phyloP scores from a whole-genome alignment of 2,113 vertebrate genomes.

The Verasper variegatus region DNA sequence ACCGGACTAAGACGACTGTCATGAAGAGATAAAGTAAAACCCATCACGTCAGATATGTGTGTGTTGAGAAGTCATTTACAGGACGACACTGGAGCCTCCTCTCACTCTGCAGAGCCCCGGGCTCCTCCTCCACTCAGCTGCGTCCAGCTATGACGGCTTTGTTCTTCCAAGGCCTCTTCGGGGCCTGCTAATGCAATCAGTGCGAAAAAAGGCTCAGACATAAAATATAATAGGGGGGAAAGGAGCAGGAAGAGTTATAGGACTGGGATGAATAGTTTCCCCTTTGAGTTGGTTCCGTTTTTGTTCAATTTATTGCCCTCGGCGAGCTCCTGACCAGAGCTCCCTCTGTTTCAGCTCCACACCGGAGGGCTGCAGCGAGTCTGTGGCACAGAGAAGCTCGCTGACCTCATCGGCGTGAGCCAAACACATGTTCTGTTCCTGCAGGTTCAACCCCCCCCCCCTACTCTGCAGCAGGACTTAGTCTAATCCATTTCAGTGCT shows the following conservation, averaged over 20 bases:
- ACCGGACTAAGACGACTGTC: slow-evolving; percentile 3
- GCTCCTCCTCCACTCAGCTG: slow-evolving; percentile 43
- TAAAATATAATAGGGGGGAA: slow-evolving; percentile 78
- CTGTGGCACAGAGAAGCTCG: slow-evolving; percentile 45
- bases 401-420: slow-evolving; percentile 52
- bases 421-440: slow-evolving; percentile 64
- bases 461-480: slow-evolving; percentile 26
- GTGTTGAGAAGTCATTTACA: slow-evolving; percentile 42
- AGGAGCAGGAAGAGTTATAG: slow-evolving; percentile 77
- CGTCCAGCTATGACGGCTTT: slow-evolving; percentile 72
- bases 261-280: slow-evolving; percentile 77
- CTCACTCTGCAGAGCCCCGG: slow-evolving; percentile 26
- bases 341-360: slow-evolving; percentile 58
- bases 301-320: slow-evolving; percentile 77
- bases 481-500: slow-evolving; percentile 40
- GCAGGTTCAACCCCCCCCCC: slow-evolving; percentile 43
- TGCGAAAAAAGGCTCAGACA: slow-evolving; percentile 63
- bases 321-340: slow-evolving; percentile 67
- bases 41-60: slow-evolving; percentile 8
- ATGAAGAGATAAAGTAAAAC: neutral
- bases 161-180: slow-evolving; percentile 75
- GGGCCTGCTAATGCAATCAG: slow-evolving; percentile 81
- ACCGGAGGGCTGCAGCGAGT: slow-evolving; percentile 45
- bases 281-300: slow-evolving; percentile 80
- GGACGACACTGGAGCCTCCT: slow-evolving; percentile 41